A percentile compares a stretch with the other conserved stretches of the same genome.
Conservation (phyloP, 2,888 invertebrate genomes). For the Oxyteleia sp. region DNA sequence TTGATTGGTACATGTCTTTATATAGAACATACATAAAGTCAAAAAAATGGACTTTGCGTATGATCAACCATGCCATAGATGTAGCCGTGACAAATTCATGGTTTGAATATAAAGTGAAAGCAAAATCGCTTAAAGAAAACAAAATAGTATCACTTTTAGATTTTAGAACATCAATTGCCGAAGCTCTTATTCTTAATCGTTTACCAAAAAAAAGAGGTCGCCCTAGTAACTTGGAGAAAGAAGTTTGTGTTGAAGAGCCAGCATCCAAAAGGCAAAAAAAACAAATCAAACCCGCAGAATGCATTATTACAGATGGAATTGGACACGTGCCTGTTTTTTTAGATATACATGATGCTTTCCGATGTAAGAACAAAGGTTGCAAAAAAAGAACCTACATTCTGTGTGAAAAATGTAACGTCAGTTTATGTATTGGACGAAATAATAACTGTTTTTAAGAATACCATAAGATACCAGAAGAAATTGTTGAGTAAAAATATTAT, state of each 20-base stretch:
- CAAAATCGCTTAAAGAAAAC: background rate
- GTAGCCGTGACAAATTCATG: slow-evolving; percentile 5
- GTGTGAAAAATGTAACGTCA: background rate
- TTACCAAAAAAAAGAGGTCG: background rate
- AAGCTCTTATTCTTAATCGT: background rate
- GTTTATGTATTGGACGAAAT: slow-evolving; percentile 1
- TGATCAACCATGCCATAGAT: slow-evolving; percentile 23
- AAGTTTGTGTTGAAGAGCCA: too few relatives aligned
- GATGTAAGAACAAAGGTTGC: background rate
- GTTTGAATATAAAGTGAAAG: slow-evolving; percentile 8
- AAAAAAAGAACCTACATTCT: slow-evolving; percentile 1
- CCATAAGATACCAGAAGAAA: too few relatives aligned
- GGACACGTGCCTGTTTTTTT: background rate
- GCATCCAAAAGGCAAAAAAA: background rate
- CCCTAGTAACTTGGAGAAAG: background rate
- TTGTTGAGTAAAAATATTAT: too few relatives aligned
- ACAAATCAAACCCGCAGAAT: background rate
- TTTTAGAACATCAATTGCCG: background rate
- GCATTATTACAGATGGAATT: background rate
- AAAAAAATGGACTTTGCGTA: slow-evolving; percentile 26
- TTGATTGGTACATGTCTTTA: background rate
- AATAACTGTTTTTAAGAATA: slow-evolving; percentile 3
- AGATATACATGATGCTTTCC: too few relatives aligned
- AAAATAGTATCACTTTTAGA: background rate
- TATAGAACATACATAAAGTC: slow-evolving; percentile 6